Evolutionary conservation across 92 coral and sea anemone genomes (phyloP).

Genomic region (Desmophyllum pertusum): DNA sequence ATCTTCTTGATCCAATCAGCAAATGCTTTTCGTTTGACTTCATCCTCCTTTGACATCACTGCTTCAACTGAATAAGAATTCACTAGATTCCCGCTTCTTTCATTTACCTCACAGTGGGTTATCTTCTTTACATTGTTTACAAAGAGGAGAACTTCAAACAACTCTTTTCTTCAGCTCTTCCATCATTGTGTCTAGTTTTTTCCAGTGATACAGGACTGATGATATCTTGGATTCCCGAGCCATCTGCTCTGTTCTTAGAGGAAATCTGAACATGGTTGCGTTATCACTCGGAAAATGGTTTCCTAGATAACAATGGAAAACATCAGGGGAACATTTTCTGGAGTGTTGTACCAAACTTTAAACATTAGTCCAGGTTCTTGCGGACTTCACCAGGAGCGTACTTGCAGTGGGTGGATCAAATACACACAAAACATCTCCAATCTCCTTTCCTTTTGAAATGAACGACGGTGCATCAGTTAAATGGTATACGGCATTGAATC

Average conservation of each 20-base stretch:
- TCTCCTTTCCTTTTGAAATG: constrained; percentile 67
- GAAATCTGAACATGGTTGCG: constrained; percentile 86
- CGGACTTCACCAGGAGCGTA: constrained; percentile 68
- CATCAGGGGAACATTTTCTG: constrained; percentile 63
- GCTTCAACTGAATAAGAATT: constrained; percentile 56
- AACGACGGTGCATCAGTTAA: constrained; percentile 87
- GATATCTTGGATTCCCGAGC: constrained; percentile 41
- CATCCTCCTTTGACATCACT: constrained; percentile 53
- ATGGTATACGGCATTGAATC: constrained; percentile 92
- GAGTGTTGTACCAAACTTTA: constrained; percentile 37
- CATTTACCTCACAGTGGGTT: constrained; percentile 61
- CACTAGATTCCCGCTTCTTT: constrained; percentile 27
- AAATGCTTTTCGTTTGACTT: constrained; percentile 48
- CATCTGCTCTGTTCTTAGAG: constrained; percentile 55
- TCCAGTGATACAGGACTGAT: neutral
- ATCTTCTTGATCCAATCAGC: constrained; percentile 22
- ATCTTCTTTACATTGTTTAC: constrained; percentile 80
- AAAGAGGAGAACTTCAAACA: constrained; percentile 76
- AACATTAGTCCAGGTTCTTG: constrained; percentile 68
- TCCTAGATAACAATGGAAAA: constrained; percentile 70
- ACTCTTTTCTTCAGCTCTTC: constrained; percentile 57
- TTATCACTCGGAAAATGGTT: constrained; percentile 57
- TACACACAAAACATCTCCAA: constrained; percentile 73
- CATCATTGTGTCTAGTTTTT: constrained; percentile 57
- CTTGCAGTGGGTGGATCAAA: constrained; percentile 82